Evolutionary conservation across 2,888 invertebrate genomes (phyloP).

Genomic region (Blastobasis lacticolella): DNA sequence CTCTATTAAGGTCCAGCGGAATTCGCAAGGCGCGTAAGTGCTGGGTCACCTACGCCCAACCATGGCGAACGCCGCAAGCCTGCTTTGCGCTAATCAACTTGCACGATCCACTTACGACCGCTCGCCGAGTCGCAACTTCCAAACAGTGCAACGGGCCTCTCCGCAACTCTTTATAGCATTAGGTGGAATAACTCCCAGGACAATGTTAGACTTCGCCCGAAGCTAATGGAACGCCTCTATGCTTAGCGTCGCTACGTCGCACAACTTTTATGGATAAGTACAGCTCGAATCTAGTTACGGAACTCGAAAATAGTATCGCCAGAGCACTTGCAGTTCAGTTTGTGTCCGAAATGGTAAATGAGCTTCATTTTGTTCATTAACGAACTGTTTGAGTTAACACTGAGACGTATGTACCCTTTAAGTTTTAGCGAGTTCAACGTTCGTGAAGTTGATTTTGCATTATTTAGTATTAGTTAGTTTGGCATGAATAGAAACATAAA

Average conservation of each 20-base stretch:
- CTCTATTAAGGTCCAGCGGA: conserved; percentile 33
- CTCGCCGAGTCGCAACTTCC: conserved; percentile 42
- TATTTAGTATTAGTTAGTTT: too few relatives aligned
- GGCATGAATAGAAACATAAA: too few relatives aligned
- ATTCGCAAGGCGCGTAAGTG: conserved; percentile 14
- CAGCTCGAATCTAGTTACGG: conserved; percentile 48
- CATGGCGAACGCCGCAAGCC: conserved; percentile 26
- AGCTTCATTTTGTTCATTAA: conserved; percentile 17
- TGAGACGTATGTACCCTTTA: too few relatives aligned
- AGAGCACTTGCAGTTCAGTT: conserved; percentile 25
- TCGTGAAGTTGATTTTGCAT: too few relatives aligned
- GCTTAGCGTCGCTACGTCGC: conserved; percentile 40
- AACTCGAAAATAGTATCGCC: conserved; percentile 46
- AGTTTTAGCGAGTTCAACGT: too few relatives aligned
- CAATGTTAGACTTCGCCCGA: conserved; percentile 50
- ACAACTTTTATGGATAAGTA: conserved; percentile 63
- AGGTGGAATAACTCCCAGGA: conserved; percentile 57
- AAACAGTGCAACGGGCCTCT: conserved; percentile 41
- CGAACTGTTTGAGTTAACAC: too few relatives aligned
- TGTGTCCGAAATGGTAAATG: conserved; percentile 31
- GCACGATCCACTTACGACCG: conserved; percentile 37
- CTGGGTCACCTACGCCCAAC: conserved; percentile 35
- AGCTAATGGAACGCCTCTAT: conserved; percentile 65
- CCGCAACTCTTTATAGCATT: conserved; percentile 65
- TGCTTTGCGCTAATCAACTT: conserved; percentile 52